Evolutionary conservation across 2,888 invertebrate species (phyloP), one percentile per base, ranked within the genome.

Genomic region (Heliconius erato): DNA sequence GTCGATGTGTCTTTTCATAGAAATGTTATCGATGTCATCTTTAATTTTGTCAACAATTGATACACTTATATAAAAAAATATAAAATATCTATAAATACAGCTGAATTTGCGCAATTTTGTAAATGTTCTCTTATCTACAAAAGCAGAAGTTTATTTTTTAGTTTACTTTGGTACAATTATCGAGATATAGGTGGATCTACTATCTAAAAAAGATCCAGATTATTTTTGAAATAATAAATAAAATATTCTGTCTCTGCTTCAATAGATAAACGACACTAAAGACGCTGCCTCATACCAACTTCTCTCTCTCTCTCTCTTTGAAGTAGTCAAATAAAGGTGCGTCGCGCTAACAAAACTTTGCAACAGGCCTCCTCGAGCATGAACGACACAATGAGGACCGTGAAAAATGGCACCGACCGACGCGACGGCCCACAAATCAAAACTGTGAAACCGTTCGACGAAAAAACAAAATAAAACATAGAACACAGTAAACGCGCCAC

Each of bases 1-100:
- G 92, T 96, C 94, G 93, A 91, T 88, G 89, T 90, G 88, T 91
- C 88, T 91, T 88, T 92, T 95, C 96, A 96, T 96, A 95, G 96
- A 96, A 95, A 92, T 94, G 95, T 96, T 96, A 96, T 96, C 96
- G 94, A 95, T 94, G 93, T 95, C 94, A 96, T 96, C 96, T 96
- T 96, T 96, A 96, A 96, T 96, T 96, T 96, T 94, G 94, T 92
- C 86, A 89, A 89, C 92, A 92, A 94, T 94, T 92, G 93, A 90
- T 89, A 88, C 85, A 77, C 74, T 74, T 79, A 81, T 80, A 26
- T n/a, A 63, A 16, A 68, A 74, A 26, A 54, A 2, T 12, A n/a
- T 26, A 65, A 65, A 6, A 28, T 63, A 63, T 63, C 12, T 63
- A 63, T 63, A 9, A 26, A 65, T 12, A 5, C 2, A 1, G 19